Evolutionary conservation across 2,888 invertebrate species (phyloP), one percentile per base, ranked within the genome.

Genomic region (Calliphora vomitoria): DNA sequence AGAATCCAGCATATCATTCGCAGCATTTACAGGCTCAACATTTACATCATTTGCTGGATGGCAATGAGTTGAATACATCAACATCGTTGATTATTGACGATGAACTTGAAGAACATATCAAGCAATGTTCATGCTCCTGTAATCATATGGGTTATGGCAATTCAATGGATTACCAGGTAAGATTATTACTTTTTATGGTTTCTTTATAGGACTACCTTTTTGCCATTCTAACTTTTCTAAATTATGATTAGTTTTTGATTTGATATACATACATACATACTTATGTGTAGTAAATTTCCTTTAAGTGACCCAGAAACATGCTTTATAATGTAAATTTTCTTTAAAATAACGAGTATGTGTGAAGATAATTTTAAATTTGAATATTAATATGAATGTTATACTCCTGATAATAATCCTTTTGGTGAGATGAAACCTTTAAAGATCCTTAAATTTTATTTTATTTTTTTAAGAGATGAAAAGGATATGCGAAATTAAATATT

Each of bases 131-230:
- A 91, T 98, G 98, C 95, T 96, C 97, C 92, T 98, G 98, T 95
- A 97, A 97, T 95, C 98, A 98, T 95, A 97, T 98, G 97, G 98
- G 98, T 93, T 97, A 97, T 95, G 98, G 98, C 91, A 98, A 98
- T 95, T 97, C 96, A 94, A 96, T 97, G 96, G 97, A 97, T 95
- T 97, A 97, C 94, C 97, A 97, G 96, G 97, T 97, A 86, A 90
- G 92, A 90, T 53, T 55, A 50, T 15, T 47, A 10, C 47, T 3
- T 18, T 71, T 35, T 18, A 11, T 41, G 41, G 64, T 25, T 58
- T 20, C 25, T 25, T 58, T 55, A n/a, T n/a, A n/a, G 15, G 0
- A 20, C 8, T 10, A 55, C 5, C 20, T 31, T 60, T 60, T 15
- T 31, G 4, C 10, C 11, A 35, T 6, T 35, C 6, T 35, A 6